Evolutionary conservation across 2,797 vertebrate species (phyloP).

Genomic region (Helicolenus hilgendorfi): DNA sequence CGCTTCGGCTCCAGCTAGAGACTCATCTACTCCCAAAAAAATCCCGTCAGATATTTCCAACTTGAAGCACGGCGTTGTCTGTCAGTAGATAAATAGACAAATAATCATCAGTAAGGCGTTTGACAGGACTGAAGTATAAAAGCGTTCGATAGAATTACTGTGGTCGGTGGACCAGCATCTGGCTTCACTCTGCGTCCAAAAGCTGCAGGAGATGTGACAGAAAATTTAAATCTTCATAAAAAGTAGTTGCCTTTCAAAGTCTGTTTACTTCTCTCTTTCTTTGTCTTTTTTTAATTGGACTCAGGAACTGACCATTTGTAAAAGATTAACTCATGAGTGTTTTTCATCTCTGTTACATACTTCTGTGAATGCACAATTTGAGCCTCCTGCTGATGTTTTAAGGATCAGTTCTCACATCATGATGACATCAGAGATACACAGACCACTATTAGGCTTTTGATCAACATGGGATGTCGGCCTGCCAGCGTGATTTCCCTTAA

Average conservation of each 20-base stretch:
- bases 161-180: conserved; percentile 40
- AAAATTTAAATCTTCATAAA: conserved; percentile 2
- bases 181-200: conserved; percentile 34
- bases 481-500: conserved; percentile 3
- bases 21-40: conserved; percentile 42
- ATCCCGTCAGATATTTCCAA: conserved; percentile 52
- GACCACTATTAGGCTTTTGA: conserved; percentile 2
- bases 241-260: background rate
- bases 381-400: background rate
- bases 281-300: background rate
- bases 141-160: conserved; percentile 12
- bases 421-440: conserved; percentile 1
- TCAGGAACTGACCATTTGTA: background rate
- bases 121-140: conserved; percentile 8
- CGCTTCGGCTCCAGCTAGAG: conserved; percentile 42
- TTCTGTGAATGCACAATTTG: background rate
- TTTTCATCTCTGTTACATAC: background rate
- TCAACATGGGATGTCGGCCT: background rate
- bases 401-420: background rate
- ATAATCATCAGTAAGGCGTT: conserved; percentile 32
- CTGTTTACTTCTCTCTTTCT: background rate
- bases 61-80: conserved; percentile 24
- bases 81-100: conserved; percentile 50
- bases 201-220: conserved; percentile 18
- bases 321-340: background rate